Base-by-base conservation (phyloP, 2,888 invertebrate species). In the Eristalis arbustorum region DNA sequence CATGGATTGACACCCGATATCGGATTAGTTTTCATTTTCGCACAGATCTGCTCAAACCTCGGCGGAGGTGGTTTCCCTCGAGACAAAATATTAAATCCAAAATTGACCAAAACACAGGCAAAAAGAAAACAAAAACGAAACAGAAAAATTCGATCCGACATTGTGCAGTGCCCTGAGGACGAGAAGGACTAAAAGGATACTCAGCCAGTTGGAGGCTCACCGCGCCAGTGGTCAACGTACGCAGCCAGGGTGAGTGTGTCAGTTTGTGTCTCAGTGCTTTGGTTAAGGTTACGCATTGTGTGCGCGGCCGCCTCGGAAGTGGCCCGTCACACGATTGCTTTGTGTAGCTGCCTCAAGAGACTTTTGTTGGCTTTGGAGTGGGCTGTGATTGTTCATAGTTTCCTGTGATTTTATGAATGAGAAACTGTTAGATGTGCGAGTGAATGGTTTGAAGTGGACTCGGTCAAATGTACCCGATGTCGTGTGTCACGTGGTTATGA, bases 1-100 rank as follows among this genome's bases (percentile, higher is more conserved):
- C 14, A 66, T 18, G 59, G 63, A 56, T 59, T 76, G 64, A 69
- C 13, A 82, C 8, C 22, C 23, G 78, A 63, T 78, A 78, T 64
- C 62, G 71, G 71, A 74, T 85, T 75, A 42, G 66, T 78, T 78
- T 42, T 77, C 66, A 78, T 78, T 82, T 69, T 78, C 37, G 56
- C 22, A 69, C 62, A 67, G 82, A 71, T 78, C 85, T 59, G 25
- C 68, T 49, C 66, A 49, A 63, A 56, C 75, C 66, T 62, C 49
- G 62, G 62, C 49, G 49, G 18, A 18, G 49, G n/a, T 4, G 42
- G 4, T 14, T 71, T 40, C 13, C 5, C 22, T 42, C 11, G 14
- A 8, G 31, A 8, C 13, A 40, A 59, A 10, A 5, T n/a, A 68
- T 68, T 14, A 23, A 11, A 42, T 25, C 25, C 40, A 13, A 59